Percentiles rank a stretch among this genome's conserved stretches.
phyloP scores from a whole-genome alignment of 1,140 invertebrate species.

The Euura lappo region DNA sequence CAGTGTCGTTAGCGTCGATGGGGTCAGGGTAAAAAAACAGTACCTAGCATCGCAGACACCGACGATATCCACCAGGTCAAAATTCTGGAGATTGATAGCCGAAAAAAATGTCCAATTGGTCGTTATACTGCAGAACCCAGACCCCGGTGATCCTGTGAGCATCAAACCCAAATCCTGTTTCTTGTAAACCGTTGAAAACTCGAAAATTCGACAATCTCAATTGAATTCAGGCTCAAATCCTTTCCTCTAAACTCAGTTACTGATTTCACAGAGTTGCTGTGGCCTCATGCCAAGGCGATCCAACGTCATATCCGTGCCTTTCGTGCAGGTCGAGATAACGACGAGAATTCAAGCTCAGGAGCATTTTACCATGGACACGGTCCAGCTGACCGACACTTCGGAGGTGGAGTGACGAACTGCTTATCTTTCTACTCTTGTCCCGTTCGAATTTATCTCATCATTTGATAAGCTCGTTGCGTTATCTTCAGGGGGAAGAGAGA shows the following conservation, averaged over 20 bases:
- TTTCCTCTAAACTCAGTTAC: neutral
- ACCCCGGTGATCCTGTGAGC: conserved; percentile 35
- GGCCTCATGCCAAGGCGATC: neutral
- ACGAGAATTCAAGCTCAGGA: conserved; percentile 23
- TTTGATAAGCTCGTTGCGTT: neutral
- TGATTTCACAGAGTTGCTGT: neutral
- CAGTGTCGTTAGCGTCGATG: conserved; percentile 34
- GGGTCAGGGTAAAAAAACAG: conserved; percentile 66
- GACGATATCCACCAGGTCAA: conserved; percentile 82
- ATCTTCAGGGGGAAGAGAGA: neutral
- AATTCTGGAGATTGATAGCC: conserved; percentile 92
- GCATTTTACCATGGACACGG: conserved; percentile 24
- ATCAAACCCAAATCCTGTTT: neutral
- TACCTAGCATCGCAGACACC: conserved; percentile 90
- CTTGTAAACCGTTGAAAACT: neutral
- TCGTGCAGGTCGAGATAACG: neutral
- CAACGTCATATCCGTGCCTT: neutral
- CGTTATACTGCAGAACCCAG: conserved; percentile 62
- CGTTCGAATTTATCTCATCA: neutral
- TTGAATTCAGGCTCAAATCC: neutral
- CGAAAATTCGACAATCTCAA: neutral
- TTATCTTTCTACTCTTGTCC: neutral
- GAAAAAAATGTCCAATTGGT: conserved; percentile 70
- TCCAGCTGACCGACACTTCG: conserved; percentile 30
- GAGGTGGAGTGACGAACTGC: conserved; percentile 22